These are phyloP conservation scores for Adrianichthys oophorus DNA, from an alignment of 2,797 vertebrate genomes.

Conservation along the genomic window DNA sequence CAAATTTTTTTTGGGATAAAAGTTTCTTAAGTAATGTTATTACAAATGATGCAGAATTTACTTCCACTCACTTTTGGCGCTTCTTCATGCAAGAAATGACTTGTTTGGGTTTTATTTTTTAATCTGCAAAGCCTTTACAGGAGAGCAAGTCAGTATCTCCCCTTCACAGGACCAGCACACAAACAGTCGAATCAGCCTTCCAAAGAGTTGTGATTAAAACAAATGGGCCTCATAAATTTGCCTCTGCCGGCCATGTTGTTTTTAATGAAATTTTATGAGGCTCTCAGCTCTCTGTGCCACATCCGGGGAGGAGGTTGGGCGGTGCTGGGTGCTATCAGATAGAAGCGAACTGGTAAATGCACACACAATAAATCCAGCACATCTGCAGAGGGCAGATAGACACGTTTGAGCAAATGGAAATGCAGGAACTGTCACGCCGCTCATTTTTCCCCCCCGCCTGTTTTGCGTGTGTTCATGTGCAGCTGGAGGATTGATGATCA, in stretches of 20 bases:
- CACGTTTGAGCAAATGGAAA: slow-evolving; percentile 69
- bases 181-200: slow-evolving; percentile 79
- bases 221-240: slow-evolving; percentile 86
- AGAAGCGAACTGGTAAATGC: slow-evolving; percentile 96
- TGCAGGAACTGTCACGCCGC: slow-evolving; percentile 43
- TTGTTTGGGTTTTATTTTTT: too few relatives aligned
- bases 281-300: slow-evolving; percentile 70
- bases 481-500: slow-evolving; percentile 56
- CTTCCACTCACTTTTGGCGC: too few relatives aligned
- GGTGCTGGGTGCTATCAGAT: slow-evolving; percentile 88
- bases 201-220: slow-evolving; percentile 85
- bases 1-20: too few relatives aligned
- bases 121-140: too few relatives aligned
- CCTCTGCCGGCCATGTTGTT: slow-evolving; percentile 81
- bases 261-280: slow-evolving; percentile 99
- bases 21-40: too few relatives aligned
- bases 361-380: slow-evolving; percentile 98
- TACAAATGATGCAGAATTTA: too few relatives aligned
- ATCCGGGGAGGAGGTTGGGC: slow-evolving; percentile 25
- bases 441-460: slow-evolving; percentile 41
- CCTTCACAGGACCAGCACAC: slow-evolving; percentile 44
- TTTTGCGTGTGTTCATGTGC: slow-evolving; percentile 39
- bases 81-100: too few relatives aligned
- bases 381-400: slow-evolving; percentile 91
- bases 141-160: too few relatives aligned